These are phyloP conservation scores for Drosophila prolongata DNA, from an alignment of 2,888 invertebrate species.

Conservation along the genomic window DNA sequence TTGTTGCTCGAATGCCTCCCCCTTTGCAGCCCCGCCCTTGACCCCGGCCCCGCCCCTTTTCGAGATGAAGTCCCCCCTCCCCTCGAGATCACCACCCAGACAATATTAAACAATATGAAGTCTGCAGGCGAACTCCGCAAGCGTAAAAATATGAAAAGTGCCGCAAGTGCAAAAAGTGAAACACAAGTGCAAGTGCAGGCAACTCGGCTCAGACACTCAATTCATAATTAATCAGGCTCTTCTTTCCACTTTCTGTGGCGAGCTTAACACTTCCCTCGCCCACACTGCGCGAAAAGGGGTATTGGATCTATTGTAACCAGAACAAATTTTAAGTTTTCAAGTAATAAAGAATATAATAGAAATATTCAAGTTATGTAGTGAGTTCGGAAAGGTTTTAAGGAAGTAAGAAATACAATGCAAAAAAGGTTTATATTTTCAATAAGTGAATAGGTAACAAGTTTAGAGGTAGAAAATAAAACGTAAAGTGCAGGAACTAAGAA, in stretches of 20 bases:
- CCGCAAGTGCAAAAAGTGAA: slow-evolving; percentile 54
- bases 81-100: slow-evolving; percentile 14
- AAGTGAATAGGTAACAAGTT: no score
- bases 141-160: slow-evolving; percentile 76
- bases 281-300: slow-evolving; percentile 1
- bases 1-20: slow-evolving; percentile 80
- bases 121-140: slow-evolving; percentile 58
- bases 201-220: slow-evolving; percentile 47
- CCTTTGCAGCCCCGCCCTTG: slow-evolving; percentile 8
- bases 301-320: no score
- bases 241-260: slow-evolving; percentile 13
- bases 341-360: no score
- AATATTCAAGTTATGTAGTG: no score
- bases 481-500: no score
- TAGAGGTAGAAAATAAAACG: no score
- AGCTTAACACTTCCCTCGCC: slow-evolving; percentile 28
- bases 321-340: no score
- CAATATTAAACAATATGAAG: slow-evolving; percentile 2
- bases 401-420: no score
- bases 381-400: no score
- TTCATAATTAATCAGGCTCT: slow-evolving; percentile 74
- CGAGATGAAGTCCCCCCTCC: not conserved
- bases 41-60: slow-evolving; percentile 50
- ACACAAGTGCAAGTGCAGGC: slow-evolving; percentile 37
- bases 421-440: no score